Evolutionary conservation across 1,140 invertebrate genomes (phyloP).

Genomic region (Macrobrachium rosenbergii): DNA sequence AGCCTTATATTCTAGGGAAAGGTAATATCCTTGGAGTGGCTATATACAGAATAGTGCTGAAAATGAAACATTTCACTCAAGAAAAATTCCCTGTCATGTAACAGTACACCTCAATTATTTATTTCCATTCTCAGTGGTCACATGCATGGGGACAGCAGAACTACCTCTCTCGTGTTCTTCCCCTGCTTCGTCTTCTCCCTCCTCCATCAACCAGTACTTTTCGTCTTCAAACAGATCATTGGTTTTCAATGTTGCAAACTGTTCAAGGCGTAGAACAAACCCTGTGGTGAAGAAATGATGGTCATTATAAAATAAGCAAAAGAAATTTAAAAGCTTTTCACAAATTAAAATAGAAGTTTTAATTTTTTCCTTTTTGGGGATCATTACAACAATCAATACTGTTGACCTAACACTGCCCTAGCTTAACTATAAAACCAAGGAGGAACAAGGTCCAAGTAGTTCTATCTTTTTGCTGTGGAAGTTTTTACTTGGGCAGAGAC

Average conservation of each 20-base stretch:
- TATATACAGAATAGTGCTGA: no score
- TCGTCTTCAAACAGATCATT: slow-evolving; percentile 68
- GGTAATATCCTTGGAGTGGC: no score
- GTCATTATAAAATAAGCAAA: not conserved
- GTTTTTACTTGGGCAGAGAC: no score
- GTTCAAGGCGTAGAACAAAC: slow-evolving; percentile 65
- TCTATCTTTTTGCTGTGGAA: no score
- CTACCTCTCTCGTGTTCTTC: slow-evolving; percentile 20
- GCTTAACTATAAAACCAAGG: no score
- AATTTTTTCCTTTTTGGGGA: not conserved
- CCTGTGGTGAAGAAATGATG: slow-evolving; percentile 63
- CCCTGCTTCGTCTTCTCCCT: slow-evolving; percentile 61
- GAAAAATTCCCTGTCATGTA: no score
- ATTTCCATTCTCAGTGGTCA: slow-evolving; percentile 20
- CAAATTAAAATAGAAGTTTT: not conserved
- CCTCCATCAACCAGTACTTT: slow-evolving; percentile 68
- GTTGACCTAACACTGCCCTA: no score
- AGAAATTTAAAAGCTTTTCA: not conserved
- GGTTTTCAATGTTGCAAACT: slow-evolving; percentile 66
- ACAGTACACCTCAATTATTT: no score
- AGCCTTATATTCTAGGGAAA: no score
- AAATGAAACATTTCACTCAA: no score
- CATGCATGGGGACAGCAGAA: slow-evolving; percentile 20
- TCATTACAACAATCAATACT: no score
- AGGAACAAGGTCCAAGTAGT: no score